phyloP scores from a whole-genome alignment of 2,888 invertebrate species.

The Rhamnusium bicolor region DNA sequence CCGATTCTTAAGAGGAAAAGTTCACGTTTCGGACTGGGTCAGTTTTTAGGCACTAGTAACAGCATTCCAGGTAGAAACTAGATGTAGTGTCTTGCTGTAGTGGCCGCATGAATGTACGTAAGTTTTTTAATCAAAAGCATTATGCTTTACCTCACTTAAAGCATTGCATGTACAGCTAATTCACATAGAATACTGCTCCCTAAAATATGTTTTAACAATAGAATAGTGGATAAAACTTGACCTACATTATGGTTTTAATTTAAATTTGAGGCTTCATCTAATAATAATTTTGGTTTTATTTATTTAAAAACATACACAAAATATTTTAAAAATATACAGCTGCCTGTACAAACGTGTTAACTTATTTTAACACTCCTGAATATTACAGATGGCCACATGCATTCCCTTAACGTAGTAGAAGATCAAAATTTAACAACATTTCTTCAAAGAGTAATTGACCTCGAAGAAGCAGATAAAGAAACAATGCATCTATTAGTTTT shows the following conservation, averaged over 20 bases:
- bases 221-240: not conserved
- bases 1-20: constrained; percentile 95
- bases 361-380: not conserved
- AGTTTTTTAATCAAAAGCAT: constrained; percentile 40
- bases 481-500: constrained; percentile 95
- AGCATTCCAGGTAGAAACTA: constrained; percentile 76
- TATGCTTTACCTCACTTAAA: constrained; percentile 7
- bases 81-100: constrained; percentile 71
- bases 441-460: constrained; percentile 90
- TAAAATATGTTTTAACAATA: not conserved
- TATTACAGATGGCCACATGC: constrained; percentile 84
- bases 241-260: not conserved
- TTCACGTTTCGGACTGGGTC: constrained; percentile 92
- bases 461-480: constrained; percentile 95
- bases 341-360: not conserved
- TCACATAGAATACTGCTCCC: not conserved
- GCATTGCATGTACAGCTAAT: constrained; percentile 21
- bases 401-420: constrained; percentile 87
- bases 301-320: not conserved
- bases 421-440: constrained; percentile 85
- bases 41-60: constrained; percentile 81
- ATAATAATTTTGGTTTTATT: not conserved
- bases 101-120: constrained; percentile 64
- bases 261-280: not conserved
- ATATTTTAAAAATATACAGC: not conserved